These are phyloP conservation scores for Druon quercuslanigerum DNA, from an alignment of 1,140 invertebrate species.

Conservation along the genomic window DNA sequence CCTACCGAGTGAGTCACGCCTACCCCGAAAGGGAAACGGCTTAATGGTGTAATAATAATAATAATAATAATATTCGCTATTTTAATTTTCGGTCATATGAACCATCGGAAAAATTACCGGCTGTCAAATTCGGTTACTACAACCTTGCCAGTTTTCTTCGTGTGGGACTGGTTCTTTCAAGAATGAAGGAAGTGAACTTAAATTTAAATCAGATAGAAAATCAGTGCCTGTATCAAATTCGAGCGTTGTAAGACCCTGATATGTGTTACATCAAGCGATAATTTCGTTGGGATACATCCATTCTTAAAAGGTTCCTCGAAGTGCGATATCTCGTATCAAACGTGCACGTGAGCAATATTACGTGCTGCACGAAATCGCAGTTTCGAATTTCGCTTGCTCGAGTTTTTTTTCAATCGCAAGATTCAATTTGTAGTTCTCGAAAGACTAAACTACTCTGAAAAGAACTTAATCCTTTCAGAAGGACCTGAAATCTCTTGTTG, in stretches of 20 bases:
- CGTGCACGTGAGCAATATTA: slow-evolving; percentile 5
- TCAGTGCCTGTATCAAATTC: not conserved
- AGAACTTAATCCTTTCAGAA: no score
- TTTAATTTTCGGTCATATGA: no score
- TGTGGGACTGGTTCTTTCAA: not conserved
- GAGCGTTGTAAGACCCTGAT: not conserved
- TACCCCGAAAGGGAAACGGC: no score
- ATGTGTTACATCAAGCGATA: slow-evolving; percentile 18
- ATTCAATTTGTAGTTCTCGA: not conserved
- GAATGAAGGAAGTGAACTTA: not conserved
- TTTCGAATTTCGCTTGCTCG: slow-evolving; percentile 9
- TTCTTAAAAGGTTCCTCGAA: slow-evolving; percentile 17
- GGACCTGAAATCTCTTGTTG: no score
- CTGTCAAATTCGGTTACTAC: no score
- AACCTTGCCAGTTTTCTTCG: no score
- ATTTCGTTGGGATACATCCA: slow-evolving; percentile 3
- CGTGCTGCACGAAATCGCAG: not conserved
- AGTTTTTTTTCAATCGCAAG: not conserved
- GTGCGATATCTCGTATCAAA: slow-evolving; percentile 17
- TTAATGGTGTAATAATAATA: no score
- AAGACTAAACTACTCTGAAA: not conserved
- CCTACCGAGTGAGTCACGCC: no score
- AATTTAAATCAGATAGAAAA: slow-evolving; percentile 26
- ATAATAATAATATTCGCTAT: no score
- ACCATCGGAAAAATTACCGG: no score